Evolutionary conservation across 2,888 invertebrate genomes (phyloP), one percentile per base, ranked within the genome.

Genomic region (Carabus problematicus): DNA sequence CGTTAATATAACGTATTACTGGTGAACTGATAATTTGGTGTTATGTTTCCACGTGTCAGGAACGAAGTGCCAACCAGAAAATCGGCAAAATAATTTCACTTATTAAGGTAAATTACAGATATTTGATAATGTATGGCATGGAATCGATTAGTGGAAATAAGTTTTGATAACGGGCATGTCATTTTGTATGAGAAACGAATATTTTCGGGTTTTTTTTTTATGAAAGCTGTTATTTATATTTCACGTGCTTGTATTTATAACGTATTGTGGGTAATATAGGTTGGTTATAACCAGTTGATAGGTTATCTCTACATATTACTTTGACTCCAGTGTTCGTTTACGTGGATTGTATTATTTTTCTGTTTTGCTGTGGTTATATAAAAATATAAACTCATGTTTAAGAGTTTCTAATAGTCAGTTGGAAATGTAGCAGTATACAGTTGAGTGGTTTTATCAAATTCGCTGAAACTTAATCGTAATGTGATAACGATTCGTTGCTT

Each of bases 61-160:
- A 47, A 58, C 40, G 6, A 47, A 41, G 3, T 39, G 39, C 39
- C 43, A 47, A 56, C 18, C 1, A 29, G 39, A 39, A 8, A 43
- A 29, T 9, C 58, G 6, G 12, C 47, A 12, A 8, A 45, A 16
- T 47, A 45, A 12, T 40, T 45, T 47, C 39, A 52, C 12, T 41
- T 67, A 52, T 29, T 52, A 42, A 67, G 67, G 67, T 67, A 67
- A 52, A 60, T 60, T 18, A 43, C 19, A 52, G 52, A 69, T 61
- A 69, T 62, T 61, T 60, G n/a, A n/a, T 45, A 56, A 39, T 41
- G 62, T 56, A 60, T 49, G 58, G 67, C 54, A 64, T 18, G 18
- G 11, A 56, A 69, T 69, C 69, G 69, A 69, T 69, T 62, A 54
- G 56, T 61, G 62, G 69, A 69, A 69, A 69, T 14, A 47, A 69